A percentile compares a stretch with the other conserved stretches of the same genome.
These are phyloP conservation scores for Halyomorpha halys DNA, from an alignment of 1,140 invertebrate species.

Conservation along the genomic window DNA sequence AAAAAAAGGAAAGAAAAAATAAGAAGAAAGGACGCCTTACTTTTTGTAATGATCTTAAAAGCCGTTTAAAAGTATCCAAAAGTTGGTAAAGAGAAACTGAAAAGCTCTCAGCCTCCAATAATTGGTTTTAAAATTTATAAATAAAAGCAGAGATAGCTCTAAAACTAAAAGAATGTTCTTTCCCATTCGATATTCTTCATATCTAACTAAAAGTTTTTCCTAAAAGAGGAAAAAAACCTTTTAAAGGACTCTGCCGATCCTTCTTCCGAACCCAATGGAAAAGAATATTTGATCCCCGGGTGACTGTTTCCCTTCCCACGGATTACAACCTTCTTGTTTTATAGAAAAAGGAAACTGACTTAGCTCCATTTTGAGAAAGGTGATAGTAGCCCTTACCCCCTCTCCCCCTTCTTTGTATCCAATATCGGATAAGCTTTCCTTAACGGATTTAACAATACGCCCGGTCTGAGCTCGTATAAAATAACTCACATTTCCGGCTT, in stretches of 20 bases:
- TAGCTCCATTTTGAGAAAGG: background rate
- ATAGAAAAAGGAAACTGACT: slow-evolving; percentile 10
- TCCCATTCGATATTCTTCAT: background rate
- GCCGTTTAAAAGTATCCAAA: background rate
- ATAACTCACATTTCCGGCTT: no score
- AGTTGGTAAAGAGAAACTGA: background rate
- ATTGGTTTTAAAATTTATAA: slow-evolving; percentile 8
- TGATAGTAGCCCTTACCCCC: background rate
- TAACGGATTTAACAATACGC: no score
- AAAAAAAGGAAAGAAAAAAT: background rate
- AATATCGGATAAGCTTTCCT: background rate
- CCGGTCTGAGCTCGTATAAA: no score
- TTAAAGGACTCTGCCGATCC: background rate
- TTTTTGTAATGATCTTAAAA: background rate
- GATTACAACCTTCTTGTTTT: slow-evolving; percentile 12
- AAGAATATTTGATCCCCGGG: slow-evolving; percentile 4
- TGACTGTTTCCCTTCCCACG: slow-evolving; percentile 5
- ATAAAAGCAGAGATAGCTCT: slow-evolving; percentile 4
- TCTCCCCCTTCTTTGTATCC: background rate
- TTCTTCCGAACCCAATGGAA: no score
- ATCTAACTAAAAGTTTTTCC: background rate
- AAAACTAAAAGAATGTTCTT: slow-evolving; percentile 11
- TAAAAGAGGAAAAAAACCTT: background rate
- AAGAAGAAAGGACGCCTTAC: background rate
- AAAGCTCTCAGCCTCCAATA: slow-evolving; percentile 1